phyloP scores from a whole-genome alignment of 2,113 vertebrate species.

The Tauraco erythrolophus region DNA sequence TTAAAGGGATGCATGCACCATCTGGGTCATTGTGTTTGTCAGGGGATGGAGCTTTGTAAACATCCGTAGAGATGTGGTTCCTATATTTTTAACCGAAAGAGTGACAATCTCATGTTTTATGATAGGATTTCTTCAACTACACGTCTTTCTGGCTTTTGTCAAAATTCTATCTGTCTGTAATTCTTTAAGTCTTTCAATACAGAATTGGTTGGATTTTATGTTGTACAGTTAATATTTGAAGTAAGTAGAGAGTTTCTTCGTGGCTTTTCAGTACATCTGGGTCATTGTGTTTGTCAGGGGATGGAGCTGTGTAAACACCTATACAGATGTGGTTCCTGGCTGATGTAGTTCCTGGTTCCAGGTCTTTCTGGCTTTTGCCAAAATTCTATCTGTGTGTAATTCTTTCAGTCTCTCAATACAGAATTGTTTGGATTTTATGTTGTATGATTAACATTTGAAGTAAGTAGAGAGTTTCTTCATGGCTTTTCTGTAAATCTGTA shows the following conservation, averaged over 20 bases:
- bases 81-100: not conserved
- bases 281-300: no score
- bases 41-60: not conserved
- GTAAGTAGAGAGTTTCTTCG: not conserved
- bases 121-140: not conserved
- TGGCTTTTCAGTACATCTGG: not conserved
- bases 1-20: not conserved
- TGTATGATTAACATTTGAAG: not conserved
- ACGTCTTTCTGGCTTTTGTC: not conserved
- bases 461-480: not conserved
- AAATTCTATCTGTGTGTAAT: not conserved
- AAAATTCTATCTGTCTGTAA: not conserved
- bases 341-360: no score
- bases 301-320: no score
- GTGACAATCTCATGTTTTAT: not conserved
- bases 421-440: not conserved
- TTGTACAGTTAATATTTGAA: not conserved
- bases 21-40: not conserved
- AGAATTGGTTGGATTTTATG: not conserved
- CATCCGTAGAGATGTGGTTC: not conserved
- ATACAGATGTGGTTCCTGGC: no score
- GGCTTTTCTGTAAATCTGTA: not conserved
- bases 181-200: not conserved
- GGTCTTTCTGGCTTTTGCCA: not conserved
- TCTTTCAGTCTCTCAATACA: not conserved